These are phyloP conservation scores for Amblyopsis rosae DNA, from an alignment of 2,113 vertebrate genomes.

Conservation along the genomic window DNA sequence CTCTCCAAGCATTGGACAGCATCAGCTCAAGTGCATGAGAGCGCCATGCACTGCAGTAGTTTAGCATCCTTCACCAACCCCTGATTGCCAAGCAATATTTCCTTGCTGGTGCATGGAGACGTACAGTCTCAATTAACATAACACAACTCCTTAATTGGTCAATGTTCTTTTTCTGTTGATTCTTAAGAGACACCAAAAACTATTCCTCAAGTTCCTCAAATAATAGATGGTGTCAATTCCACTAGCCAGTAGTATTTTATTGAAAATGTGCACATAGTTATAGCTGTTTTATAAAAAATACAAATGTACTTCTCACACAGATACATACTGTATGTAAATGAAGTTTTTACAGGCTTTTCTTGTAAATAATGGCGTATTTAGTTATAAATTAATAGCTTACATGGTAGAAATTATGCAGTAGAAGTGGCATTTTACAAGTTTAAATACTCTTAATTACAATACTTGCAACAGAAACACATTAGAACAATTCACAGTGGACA, in stretches of 20 bases:
- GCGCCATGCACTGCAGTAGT: neutral
- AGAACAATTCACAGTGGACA: constrained; percentile 51
- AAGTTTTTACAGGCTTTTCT: constrained; percentile 68
- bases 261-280: constrained; percentile 45
- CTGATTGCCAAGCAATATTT: too few species aligned
- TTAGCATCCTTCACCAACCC: constrained; percentile 5
- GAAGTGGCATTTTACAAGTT: constrained; percentile 21
- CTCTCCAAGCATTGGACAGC: constrained; percentile 40
- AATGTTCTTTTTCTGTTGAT: neutral
- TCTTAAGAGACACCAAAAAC: too few species aligned
- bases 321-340: constrained; percentile 80
- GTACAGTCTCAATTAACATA: neutral
- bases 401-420: constrained; percentile 50
- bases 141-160: neutral
- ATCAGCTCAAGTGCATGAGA: constrained; percentile 22
- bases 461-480: constrained; percentile 55
- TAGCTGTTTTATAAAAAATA: constrained; percentile 88
- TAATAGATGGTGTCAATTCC: neutral
- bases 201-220: neutral
- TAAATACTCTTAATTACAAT: constrained; percentile 55
- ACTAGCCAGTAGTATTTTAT: neutral
- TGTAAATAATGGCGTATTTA: constrained; percentile 68
- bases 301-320: constrained; percentile 82
- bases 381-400: constrained; percentile 60
- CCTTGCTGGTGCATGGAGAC: too few species aligned